Percentiles rank a stretch among this genome's conserved stretches.
phyloP scores from a whole-genome alignment of 2,113 vertebrate genomes.

The Neoarius graeffei region DNA sequence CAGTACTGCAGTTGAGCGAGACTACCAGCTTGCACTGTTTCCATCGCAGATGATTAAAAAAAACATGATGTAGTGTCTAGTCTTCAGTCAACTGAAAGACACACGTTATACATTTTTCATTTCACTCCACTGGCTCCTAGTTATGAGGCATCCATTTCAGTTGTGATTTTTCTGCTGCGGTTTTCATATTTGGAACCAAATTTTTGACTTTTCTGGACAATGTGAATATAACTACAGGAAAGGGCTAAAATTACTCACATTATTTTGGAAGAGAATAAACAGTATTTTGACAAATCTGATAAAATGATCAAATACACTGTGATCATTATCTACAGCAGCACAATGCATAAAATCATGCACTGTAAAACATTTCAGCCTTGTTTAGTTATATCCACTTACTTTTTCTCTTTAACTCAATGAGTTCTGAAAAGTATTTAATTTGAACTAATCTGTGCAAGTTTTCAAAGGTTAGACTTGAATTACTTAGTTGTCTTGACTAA shows the following conservation, averaged over 20 bases:
- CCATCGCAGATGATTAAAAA: neutral
- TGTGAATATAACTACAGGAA: neutral
- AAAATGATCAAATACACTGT: neutral
- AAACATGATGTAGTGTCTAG: neutral
- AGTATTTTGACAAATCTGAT: neutral
- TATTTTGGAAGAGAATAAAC: neutral
- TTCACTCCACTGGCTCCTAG: neutral
- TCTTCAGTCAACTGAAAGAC: neutral
- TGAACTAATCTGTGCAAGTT: too few species aligned
- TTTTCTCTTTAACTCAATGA: too few species aligned
- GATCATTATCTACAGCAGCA: neutral
- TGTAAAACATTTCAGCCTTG: too few species aligned
- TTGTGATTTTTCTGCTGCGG: neutral
- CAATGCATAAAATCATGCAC: neutral
- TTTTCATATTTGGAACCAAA: neutral
- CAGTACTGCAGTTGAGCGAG: neutral
- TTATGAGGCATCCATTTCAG: neutral
- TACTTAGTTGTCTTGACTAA: too few species aligned
- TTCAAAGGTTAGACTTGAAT: too few species aligned
- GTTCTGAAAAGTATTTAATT: too few species aligned
- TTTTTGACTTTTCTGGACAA: neutral
- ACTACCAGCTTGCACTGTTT: neutral
- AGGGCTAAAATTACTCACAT: neutral
- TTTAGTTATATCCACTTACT: too few species aligned
- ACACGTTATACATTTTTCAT: neutral